Base-by-base conservation (phyloP, 2,797 vertebrate genomes). In the Cephalopachus bancanus region DNA sequence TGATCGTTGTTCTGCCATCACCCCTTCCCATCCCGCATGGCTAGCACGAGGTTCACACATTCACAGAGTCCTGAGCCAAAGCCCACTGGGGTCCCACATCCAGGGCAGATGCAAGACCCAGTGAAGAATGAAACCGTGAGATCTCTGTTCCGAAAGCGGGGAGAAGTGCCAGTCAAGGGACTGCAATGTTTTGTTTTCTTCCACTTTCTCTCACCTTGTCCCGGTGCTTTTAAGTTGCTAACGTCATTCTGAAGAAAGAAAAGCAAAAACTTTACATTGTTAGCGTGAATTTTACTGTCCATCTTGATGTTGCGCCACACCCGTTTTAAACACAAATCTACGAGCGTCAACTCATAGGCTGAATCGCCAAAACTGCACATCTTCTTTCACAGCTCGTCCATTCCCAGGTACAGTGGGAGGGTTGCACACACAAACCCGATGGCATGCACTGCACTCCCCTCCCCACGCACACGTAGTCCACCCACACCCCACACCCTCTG, bases 401-500 rank as follows among this genome's bases (percentile, higher is more conserved):
- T 51, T 51, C 17, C 5, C 0, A 1, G 10, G 20, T 6, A 6
- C 6, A 33, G 20, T 1, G 17, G 5, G 33, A 15, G 22, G 1
- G 1, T 7, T 0, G 10, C 7, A 0, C 55, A 60, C 67, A n/a
- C 1, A 0, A 10, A n/a, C 44, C 30, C 11, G 0, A 12, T 28
- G n/a, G 76, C 16, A 84, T 59, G 4, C 15, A 15, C 37, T 26
- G 51, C 28, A 10, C 51, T 30, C 44, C 44, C 44, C 44, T 26
- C 26, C 30, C 10, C 17, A 44, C 12, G 4, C n/a, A 12, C 0
- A 0, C 3, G 2, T 6, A 0, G 28, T 60, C 80, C 4, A 20
- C 59, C 7, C 15, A 7, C 30, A 6, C 22, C 26, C 28, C 51
- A 30, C 1, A 1, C 53, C 28, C 53, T 88, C 75, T 49, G 10